These are phyloP conservation scores for Drosophila leontia DNA, from an alignment of 1,140 invertebrate genomes.

Conservation along the genomic window DNA sequence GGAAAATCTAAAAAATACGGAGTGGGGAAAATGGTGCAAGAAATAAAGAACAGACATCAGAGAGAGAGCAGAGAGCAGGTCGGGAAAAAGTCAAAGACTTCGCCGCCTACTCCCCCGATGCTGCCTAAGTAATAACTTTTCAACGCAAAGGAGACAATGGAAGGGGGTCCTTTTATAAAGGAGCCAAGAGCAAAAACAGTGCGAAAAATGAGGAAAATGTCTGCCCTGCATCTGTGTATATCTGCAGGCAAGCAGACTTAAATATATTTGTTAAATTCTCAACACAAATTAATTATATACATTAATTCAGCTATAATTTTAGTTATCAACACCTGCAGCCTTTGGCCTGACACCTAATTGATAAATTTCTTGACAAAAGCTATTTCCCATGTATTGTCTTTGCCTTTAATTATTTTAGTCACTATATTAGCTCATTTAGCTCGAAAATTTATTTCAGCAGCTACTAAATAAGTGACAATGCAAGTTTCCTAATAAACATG, in stretches of 20 bases:
- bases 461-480: background rate
- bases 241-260: conserved; percentile 1
- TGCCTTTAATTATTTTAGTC: conserved; percentile 6
- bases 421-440: background rate
- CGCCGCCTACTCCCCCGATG: conserved; percentile 43
- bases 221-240: conserved; percentile 5
- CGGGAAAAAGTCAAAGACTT: conserved; percentile 63
- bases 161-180: background rate
- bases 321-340: background rate
- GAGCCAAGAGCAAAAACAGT: background rate
- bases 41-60: conserved; percentile 16
- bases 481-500: background rate
- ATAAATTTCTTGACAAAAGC: background rate
- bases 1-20: conserved; percentile 20
- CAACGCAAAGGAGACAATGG: conserved; percentile 40
- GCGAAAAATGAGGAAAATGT: conserved; percentile 14
- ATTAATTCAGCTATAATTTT: background rate
- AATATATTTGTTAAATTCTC: conserved; percentile 3
- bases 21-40: conserved; percentile 4
- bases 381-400: background rate
- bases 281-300: conserved; percentile 3
- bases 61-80: conserved; percentile 10
- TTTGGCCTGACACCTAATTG: background rate
- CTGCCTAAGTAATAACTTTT: conserved; percentile 61
- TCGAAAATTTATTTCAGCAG: conserved; percentile 22